Percentiles rank a stretch among this genome's conserved stretches.
Evolutionary conservation across 2,113 vertebrate genomes (phyloP).

Genomic region (Malurus elegans): DNA sequence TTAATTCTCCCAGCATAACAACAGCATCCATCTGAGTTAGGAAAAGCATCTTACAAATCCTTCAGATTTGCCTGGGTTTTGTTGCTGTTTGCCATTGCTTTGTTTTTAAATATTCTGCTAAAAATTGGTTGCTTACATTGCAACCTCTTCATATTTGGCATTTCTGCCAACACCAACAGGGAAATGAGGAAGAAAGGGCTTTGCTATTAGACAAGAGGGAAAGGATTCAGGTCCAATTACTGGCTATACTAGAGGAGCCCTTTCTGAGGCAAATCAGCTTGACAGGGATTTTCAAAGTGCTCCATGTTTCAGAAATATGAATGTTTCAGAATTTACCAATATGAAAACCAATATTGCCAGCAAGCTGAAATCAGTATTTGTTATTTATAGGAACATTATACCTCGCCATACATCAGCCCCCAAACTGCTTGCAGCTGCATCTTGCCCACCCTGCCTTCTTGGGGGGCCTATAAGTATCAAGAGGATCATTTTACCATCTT

Average conservation of each 20-base stretch:
- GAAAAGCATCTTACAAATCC: background rate
- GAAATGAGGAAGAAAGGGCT: background rate
- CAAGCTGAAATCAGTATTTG: background rate
- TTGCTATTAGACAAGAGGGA: background rate
- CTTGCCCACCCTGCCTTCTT: background rate
- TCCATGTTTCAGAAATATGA: background rate
- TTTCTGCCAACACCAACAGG: background rate
- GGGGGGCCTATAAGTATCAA: background rate
- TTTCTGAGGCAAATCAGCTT: background rate
- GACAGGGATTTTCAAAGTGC: background rate
- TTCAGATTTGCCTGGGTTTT: background rate
- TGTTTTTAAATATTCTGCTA: background rate
- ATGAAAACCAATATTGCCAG: background rate
- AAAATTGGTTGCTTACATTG: background rate
- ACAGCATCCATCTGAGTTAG: background rate
- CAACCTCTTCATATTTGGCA: background rate
- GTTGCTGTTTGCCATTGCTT: background rate
- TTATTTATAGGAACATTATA: background rate
- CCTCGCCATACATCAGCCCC: background rate
- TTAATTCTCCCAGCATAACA: background rate
- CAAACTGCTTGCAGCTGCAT: background rate
- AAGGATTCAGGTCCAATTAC: background rate
- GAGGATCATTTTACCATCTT: background rate
- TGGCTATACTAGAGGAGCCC: background rate
- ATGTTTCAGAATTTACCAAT: background rate